Conservation (phyloP, 2,888 invertebrate genomes). For the Bellardia bayeri region DNA sequence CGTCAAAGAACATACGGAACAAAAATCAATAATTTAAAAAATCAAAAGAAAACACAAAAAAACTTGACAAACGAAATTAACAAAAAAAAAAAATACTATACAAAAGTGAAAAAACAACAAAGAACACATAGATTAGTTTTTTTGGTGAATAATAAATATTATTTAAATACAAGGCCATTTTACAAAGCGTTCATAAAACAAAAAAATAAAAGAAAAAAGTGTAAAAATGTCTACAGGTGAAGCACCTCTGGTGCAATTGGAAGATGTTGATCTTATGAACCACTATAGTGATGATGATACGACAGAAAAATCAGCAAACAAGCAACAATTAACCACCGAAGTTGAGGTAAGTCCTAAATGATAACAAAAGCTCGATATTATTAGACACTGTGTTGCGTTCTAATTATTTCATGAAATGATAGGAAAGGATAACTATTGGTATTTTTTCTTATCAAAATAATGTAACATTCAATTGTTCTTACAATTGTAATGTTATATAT, state of each 20-base stretch:
- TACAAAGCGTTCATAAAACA: background rate
- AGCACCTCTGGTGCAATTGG: constrained; percentile 88
- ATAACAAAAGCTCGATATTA: background rate
- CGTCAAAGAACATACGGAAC: constrained; percentile 56
- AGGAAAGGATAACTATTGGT: background rate
- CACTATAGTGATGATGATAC: constrained; percentile 79
- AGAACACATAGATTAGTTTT: constrained; percentile 23
- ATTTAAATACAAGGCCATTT: constrained; percentile 54
- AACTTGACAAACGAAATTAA: constrained; percentile 38
- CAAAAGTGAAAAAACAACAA: constrained; percentile 29
- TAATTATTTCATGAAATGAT: background rate
- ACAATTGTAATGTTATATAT: background rate
- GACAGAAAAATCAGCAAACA: constrained; percentile 75
- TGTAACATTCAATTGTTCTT: background rate
- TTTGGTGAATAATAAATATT: constrained; percentile 53
- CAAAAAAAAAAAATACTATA: constrained; percentile 43
- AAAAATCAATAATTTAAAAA: constrained; percentile 65
- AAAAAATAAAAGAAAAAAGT: constrained; percentile 23
- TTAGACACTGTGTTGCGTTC: background rate
- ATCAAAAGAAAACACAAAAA: constrained; percentile 9
- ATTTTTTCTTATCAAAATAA: background rate
- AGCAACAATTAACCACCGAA: constrained; percentile 75
- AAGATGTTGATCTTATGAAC: constrained; percentile 84
- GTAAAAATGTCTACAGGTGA: constrained; percentile 86
- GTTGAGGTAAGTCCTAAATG: constrained; percentile 60